These are phyloP conservation scores for Diploscapter pachys DNA, from an alignment of 1,140 invertebrate genomes.

Conservation along the genomic window DNA sequence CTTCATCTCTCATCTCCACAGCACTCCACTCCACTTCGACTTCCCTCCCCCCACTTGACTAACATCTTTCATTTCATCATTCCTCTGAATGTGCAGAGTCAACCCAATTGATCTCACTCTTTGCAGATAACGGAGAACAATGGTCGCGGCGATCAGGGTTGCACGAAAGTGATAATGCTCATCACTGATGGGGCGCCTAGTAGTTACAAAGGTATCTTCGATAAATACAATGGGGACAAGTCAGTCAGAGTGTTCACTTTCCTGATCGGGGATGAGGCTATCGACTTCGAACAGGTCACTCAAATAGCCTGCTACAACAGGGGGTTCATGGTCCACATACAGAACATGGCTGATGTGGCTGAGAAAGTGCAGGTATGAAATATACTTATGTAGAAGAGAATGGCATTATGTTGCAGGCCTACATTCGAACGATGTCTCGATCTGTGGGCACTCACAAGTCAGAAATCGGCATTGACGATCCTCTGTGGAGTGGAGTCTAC, in stretches of 20 bases:
- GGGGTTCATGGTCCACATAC: conserved; percentile 67
- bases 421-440: conserved; percentile 53
- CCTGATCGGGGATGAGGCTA: conserved; percentile 88
- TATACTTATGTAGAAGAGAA: neutral
- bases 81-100: neutral
- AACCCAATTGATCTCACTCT: neutral
- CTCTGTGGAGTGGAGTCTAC: conserved; percentile 54
- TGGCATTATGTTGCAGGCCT: conserved; percentile 46
- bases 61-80: neutral
- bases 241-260: conserved; percentile 90
- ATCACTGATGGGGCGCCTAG: conserved; percentile 94
- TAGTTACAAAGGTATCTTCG: conserved; percentile 84
- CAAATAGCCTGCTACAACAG: conserved; percentile 97
- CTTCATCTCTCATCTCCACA: neutral
- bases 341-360: conserved; percentile 57
- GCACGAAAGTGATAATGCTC: conserved; percentile 97
- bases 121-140: conserved; percentile 49
- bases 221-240: conserved; percentile 75
- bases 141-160: conserved; percentile 60
- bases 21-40: neutral
- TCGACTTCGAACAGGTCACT: conserved; percentile 81
- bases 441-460: conserved; percentile 43
- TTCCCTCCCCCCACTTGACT: neutral
- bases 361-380: conserved; percentile 51
- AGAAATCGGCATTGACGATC: conserved; percentile 38